These are phyloP conservation scores for Mastomys coucha DNA, from an alignment of 2,113 vertebrate genomes.

Conservation along the genomic window DNA sequence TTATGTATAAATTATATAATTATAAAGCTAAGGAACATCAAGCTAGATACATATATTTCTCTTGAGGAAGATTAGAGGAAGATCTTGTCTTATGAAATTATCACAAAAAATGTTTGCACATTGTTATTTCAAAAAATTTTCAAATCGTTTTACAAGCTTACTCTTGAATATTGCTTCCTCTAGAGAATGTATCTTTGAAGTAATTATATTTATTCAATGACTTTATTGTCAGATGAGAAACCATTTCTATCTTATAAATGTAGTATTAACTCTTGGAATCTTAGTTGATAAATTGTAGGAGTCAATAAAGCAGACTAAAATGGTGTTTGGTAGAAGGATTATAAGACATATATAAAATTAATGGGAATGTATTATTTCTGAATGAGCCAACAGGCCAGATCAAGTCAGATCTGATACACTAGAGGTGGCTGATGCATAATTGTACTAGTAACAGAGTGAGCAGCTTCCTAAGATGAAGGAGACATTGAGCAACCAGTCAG, in stretches of 20 bases:
- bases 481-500: not conserved
- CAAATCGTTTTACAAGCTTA: not conserved
- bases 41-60: not conserved
- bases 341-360: not conserved
- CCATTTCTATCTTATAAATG: not conserved
- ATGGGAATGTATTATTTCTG: not conserved
- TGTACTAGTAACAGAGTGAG: not conserved
- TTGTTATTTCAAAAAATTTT: not conserved
- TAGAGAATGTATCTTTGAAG: not conserved
- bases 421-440: not conserved
- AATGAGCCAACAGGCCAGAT: not conserved
- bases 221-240: not conserved
- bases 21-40: not conserved
- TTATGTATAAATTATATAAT: conserved; percentile 15
- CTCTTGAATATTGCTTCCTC: not conserved
- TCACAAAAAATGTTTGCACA: not conserved
- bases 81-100: not conserved
- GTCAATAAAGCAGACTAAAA: not conserved
- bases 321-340: not conserved
- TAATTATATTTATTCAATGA: not conserved
- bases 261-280: not conserved
- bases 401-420: not conserved
- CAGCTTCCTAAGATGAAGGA: not conserved
- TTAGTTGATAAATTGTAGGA: not conserved
- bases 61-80: not conserved